These are phyloP conservation scores for Nymphalis urticae DNA, from an alignment of 2,888 invertebrate genomes.

Conservation along the genomic window DNA sequence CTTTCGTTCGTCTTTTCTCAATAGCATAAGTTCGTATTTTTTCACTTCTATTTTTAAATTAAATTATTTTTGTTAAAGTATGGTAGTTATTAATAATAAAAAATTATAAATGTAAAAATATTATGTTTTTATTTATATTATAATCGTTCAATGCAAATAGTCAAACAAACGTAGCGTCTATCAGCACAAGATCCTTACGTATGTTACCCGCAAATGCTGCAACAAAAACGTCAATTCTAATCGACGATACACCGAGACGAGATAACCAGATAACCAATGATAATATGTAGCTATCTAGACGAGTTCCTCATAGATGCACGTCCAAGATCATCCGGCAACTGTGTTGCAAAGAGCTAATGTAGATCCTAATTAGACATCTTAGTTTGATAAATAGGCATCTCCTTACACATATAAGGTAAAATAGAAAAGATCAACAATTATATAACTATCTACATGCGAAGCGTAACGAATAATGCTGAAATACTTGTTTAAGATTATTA, in stretches of 20 bases:
- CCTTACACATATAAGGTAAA: slow-evolving; percentile 8
- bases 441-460: too few relatives aligned
- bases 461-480: too few relatives aligned
- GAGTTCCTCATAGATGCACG: slow-evolving; percentile 28
- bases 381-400: slow-evolving; percentile 24
- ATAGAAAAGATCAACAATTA: neutral
- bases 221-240: slow-evolving; percentile 28
- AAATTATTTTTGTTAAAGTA: too few relatives aligned
- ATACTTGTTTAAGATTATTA: too few relatives aligned
- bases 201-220: slow-evolving; percentile 11
- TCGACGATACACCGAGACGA: slow-evolving; percentile 20
- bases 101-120: neutral
- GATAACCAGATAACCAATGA: slow-evolving; percentile 17
- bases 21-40: too few relatives aligned
- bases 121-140: too few relatives aligned
- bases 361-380: slow-evolving; percentile 32
- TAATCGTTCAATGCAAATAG: neutral
- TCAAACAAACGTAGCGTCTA: neutral
- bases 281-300: slow-evolving; percentile 25
- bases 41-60: too few relatives aligned
- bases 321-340: slow-evolving; percentile 24
- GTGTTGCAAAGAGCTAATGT: slow-evolving; percentile 24
- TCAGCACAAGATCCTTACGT: slow-evolving; percentile 6
- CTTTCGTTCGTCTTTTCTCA: too few relatives aligned
- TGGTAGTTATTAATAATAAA: neutral